Conservation (phyloP, 2,797 vertebrate species). For the Helarctos malayanus region DNA sequence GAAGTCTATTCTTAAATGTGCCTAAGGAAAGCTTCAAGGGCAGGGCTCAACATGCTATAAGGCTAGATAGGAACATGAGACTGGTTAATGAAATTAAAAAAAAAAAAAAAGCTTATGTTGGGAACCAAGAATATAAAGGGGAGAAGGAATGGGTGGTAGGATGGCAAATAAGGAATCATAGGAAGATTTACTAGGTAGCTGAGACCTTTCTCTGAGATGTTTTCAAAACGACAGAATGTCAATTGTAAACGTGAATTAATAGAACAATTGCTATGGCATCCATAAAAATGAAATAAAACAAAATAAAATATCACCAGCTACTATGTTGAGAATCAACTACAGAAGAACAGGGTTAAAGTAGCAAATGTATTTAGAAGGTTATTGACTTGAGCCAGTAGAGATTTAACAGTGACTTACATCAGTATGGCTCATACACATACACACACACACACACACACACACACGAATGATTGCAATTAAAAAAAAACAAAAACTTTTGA, state of each 20-base stretch:
- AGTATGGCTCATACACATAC: neutral
- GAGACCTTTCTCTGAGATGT: neutral
- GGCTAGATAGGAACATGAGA: neutral
- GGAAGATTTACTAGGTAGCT: neutral
- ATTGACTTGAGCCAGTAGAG: neutral
- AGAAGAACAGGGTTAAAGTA: neutral
- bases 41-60: neutral
- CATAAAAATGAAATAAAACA: neutral
- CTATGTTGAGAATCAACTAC: neutral
- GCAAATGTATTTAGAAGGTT: neutral
- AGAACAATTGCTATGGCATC: neutral
- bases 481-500: neutral
- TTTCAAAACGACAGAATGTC: neutral
- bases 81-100: neutral
- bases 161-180: neutral
- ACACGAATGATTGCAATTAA: neutral
- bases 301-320: neutral
- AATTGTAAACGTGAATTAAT: neutral
- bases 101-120: neutral
- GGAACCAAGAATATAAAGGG: neutral
- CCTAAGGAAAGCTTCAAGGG: neutral
- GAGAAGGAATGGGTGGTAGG: neutral
- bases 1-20: neutral
- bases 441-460: neutral
- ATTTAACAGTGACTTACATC: neutral